Evolutionary conservation across 2,113 vertebrate species (phyloP).

Genomic region (Rana temporaria): DNA sequence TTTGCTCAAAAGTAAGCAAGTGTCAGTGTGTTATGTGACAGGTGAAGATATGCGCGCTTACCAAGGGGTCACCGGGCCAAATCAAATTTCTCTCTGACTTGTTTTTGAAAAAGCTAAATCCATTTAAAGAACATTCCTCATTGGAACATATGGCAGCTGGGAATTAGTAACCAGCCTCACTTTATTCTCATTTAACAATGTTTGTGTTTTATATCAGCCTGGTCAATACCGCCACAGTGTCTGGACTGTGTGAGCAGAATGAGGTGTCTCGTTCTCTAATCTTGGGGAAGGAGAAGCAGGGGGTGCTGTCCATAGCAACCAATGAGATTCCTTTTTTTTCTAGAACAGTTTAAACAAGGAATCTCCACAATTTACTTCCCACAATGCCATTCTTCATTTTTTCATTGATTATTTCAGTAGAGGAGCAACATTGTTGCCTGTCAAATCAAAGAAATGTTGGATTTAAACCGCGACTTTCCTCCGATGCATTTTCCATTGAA

Average conservation of each 20-base stretch:
- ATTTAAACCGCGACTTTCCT: too few relatives aligned
- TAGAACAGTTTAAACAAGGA: too few relatives aligned
- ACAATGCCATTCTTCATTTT: too few relatives aligned
- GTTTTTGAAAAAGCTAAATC: conserved; percentile 82
- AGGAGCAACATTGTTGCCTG: too few relatives aligned
- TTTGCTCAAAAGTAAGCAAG: conserved; percentile 85
- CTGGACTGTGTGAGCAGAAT: conserved; percentile 83
- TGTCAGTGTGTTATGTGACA: conserved; percentile 82
- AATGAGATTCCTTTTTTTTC: too few relatives aligned
- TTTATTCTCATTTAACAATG: conserved; percentile 80
- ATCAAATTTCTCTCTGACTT: conserved; percentile 84
- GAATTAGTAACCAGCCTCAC: conserved; percentile 74
- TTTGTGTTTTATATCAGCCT: conserved; percentile 82
- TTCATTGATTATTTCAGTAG: too few relatives aligned
- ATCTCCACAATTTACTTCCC: too few relatives aligned
- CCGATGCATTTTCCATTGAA: too few relatives aligned
- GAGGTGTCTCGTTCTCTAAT: conserved; percentile 60
- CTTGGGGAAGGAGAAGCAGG: too few relatives aligned
- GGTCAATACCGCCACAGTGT: conserved; percentile 80
- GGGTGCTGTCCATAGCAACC: too few relatives aligned
- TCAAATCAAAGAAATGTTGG: too few relatives aligned
- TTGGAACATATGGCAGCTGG: conserved; percentile 77
- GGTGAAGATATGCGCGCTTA: conserved; percentile 84
- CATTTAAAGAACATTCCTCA: conserved; percentile 82
- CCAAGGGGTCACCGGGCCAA: conserved; percentile 80